These are phyloP conservation scores for Eupithecia tripunctaria DNA, from an alignment of 2,888 invertebrate genomes.

Conservation along the genomic window DNA sequence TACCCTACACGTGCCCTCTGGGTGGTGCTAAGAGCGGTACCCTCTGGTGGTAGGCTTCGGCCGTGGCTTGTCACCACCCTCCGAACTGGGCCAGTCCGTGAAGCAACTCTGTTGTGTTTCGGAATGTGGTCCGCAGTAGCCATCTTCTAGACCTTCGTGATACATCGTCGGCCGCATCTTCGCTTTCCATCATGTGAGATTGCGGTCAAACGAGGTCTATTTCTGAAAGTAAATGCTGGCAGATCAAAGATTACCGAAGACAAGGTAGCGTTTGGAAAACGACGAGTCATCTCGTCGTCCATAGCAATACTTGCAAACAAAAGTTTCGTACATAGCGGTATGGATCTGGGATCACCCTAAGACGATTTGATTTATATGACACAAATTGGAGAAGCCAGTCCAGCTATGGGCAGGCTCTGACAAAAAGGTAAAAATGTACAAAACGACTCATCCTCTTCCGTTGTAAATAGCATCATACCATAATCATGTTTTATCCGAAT, in stretches of 20 bases:
- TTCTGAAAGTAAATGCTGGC: background rate
- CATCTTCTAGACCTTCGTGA: too few relatives aligned
- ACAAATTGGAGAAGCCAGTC: background rate
- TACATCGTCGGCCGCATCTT: too few relatives aligned
- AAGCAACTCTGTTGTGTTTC: too few relatives aligned
- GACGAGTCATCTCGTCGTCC: background rate
- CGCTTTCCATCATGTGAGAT: too few relatives aligned
- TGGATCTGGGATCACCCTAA: background rate
- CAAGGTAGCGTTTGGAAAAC: background rate
- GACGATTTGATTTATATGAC: background rate
- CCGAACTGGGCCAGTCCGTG: too few relatives aligned
- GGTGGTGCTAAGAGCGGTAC: too few relatives aligned
- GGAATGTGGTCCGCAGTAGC: too few relatives aligned
- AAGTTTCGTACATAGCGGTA: background rate
- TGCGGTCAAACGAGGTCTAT: too few relatives aligned
- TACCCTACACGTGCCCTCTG: too few relatives aligned
- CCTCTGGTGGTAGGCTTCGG: too few relatives aligned
- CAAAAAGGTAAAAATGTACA: background rate
- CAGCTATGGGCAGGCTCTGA: background rate
- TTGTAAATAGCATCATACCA: background rate
- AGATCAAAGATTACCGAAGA: background rate
- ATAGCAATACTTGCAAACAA: too few relatives aligned
- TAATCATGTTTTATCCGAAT: background rate
- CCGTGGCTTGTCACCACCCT: too few relatives aligned
- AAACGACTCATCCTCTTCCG: background rate